A percentile compares a stretch with the other conserved stretches of the same genome.
Evolutionary conservation across 1,140 invertebrate species (phyloP).

Genomic region (Zaprionus nigranus): DNA sequence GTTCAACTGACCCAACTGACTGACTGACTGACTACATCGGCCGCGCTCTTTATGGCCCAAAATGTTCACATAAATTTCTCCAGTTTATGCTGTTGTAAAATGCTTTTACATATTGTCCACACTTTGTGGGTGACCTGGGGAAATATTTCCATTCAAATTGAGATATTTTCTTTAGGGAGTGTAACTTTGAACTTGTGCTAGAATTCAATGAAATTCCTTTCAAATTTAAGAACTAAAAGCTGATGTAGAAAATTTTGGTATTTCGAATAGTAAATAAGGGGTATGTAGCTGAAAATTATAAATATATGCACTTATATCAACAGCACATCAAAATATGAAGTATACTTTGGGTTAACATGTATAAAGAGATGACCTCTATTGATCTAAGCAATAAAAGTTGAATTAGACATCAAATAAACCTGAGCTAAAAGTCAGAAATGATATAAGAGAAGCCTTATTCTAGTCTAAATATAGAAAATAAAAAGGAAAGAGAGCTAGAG

Average conservation of each 20-base stretch:
- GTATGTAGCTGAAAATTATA: background rate
- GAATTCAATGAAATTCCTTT: background rate
- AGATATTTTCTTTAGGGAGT: background rate
- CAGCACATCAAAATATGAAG: background rate
- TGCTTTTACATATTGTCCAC: constrained; percentile 26
- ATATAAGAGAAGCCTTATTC: background rate
- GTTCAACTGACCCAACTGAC: constrained; percentile 15
- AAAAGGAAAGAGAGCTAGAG: background rate
- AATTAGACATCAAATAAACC: background rate
- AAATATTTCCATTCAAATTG: background rate
- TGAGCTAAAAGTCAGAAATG: no score
- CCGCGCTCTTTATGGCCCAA: constrained; percentile 11
- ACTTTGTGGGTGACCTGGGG: background rate
- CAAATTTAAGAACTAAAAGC: no score
- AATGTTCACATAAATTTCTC: constrained; percentile 53
- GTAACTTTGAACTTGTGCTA: constrained; percentile 4
- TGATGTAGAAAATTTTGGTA: background rate
- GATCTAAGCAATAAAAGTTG: background rate
- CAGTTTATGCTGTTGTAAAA: constrained; percentile 59
- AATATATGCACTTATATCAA: no score
- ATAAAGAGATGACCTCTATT: background rate
- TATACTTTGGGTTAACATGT: background rate
- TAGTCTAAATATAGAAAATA: background rate
- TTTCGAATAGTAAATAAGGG: background rate
- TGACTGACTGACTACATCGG: constrained; percentile 25